phyloP scores from a whole-genome alignment of 2,888 invertebrate species.

The Sialis fuliginosa region DNA sequence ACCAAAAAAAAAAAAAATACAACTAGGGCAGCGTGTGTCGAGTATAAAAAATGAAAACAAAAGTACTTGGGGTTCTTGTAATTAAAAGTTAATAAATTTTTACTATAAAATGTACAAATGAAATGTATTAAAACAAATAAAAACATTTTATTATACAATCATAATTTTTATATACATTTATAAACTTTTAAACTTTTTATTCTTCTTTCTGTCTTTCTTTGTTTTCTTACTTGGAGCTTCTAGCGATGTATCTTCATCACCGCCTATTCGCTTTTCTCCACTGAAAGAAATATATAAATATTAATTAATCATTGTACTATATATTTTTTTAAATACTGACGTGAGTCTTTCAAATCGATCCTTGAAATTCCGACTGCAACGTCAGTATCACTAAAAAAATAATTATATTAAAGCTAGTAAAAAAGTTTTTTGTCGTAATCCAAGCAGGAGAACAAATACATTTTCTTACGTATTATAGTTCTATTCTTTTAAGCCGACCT shows the following conservation, averaged over 20 bases:
- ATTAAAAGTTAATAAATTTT: too few relatives aligned
- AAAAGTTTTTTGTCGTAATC: neutral
- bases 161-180: too few relatives aligned
- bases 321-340: too few relatives aligned
- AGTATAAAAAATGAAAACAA: too few relatives aligned
- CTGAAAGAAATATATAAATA: slow-evolving; percentile 6
- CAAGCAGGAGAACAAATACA: neutral
- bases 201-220: slow-evolving; percentile 1
- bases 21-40: too few relatives aligned
- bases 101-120: too few relatives aligned
- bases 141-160: too few relatives aligned
- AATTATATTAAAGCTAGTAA: neutral
- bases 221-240: neutral
- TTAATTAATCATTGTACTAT: neutral
- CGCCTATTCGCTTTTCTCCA: slow-evolving; percentile 8
- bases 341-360: neutral
- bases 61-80: too few relatives aligned
- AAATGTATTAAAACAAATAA: too few relatives aligned
- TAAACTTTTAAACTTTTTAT: neutral
- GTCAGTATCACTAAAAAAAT: neutral
- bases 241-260: neutral
- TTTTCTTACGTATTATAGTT: neutral
- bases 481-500: neutral
- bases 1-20: too few relatives aligned
- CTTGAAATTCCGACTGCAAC: neutral